phyloP scores from a whole-genome alignment of 2,113 vertebrate genomes.

The Deroptyus accipitrinus region DNA sequence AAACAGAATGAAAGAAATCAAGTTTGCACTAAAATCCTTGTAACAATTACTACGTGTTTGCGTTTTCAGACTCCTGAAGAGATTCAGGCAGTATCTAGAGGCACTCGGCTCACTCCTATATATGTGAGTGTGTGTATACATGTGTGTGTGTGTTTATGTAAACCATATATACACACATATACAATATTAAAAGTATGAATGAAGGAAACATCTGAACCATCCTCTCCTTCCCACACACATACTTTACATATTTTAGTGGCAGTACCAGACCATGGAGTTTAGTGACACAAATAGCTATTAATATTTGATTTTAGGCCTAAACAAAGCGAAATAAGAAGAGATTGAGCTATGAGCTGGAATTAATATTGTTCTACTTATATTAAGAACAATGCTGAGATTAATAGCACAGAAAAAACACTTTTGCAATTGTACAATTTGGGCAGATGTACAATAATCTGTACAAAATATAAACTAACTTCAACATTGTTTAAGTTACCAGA shows the following conservation, averaged over 20 bases:
- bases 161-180: too few relatives aligned
- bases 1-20: background rate
- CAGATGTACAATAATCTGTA: background rate
- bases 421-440: background rate
- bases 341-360: background rate
- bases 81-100: background rate
- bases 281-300: background rate
- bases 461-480: background rate
- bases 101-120: background rate
- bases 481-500: background rate
- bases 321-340: background rate
- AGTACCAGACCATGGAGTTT: background rate
- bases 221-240: background rate
- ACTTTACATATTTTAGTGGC: background rate
- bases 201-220: background rate
- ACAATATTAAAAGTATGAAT: background rate
- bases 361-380: background rate
- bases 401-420: background rate
- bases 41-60: background rate
- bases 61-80: background rate
- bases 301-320: background rate
- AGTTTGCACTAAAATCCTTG: background rate
- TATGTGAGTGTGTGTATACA: rapidly evolving
- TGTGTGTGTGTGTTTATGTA: background rate
- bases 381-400: background rate